A percentile compares a stretch with the other conserved stretches of the same genome.
phyloP scores from a whole-genome alignment of 2,888 invertebrate genomes.

The Hypselothyrea guttata region DNA sequence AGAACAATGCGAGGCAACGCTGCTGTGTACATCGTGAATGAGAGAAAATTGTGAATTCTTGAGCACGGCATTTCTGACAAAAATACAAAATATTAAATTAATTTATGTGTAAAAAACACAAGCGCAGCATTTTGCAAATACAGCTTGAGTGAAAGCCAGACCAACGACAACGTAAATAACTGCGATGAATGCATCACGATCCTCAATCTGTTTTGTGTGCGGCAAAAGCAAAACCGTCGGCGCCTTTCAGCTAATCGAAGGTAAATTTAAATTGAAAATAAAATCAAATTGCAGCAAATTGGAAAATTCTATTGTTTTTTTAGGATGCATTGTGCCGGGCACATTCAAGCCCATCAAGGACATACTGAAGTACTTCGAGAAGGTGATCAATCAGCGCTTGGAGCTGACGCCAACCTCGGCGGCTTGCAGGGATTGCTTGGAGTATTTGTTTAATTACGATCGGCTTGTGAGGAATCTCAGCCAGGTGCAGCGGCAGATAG shows the following conservation, averaged over 20 bases:
- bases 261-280: constrained; percentile 6
- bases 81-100: constrained; percentile 6
- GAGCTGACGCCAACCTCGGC: constrained; percentile 53
- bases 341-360: constrained; percentile 65
- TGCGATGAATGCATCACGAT: constrained; percentile 39
- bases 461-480: constrained; percentile 62
- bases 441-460: constrained; percentile 66
- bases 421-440: constrained; percentile 63
- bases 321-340: constrained; percentile 63
- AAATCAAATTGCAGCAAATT: too few species aligned
- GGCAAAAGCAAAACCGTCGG: constrained; percentile 64
- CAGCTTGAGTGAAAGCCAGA: not conserved
- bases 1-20: too few species aligned
- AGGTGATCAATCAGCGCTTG: constrained; percentile 60
- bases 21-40: constrained; percentile 39
- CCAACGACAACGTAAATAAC: too few species aligned
- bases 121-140: not conserved
- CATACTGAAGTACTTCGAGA: constrained; percentile 61
- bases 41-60: constrained; percentile 17
- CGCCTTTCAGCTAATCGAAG: constrained; percentile 53
- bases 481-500: constrained; percentile 65
- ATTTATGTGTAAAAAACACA: not conserved
- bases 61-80: constrained; percentile 8
- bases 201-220: constrained; percentile 60
- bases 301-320: constrained; percentile 18